phyloP scores from a whole-genome alignment of 2,113 vertebrate species.

The Hypocryptadius cinnamomeus region DNA sequence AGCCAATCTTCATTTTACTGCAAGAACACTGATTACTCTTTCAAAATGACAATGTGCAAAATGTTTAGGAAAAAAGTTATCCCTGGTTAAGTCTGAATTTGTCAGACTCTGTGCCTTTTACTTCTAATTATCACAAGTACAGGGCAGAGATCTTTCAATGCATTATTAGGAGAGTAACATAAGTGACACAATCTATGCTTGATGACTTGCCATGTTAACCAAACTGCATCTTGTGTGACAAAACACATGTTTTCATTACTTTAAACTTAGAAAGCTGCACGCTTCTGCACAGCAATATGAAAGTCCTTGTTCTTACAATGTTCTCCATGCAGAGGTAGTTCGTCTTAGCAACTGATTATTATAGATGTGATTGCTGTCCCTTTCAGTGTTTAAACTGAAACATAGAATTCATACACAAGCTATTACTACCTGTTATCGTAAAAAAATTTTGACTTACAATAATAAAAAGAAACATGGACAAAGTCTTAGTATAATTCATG shows the following conservation, averaged over 20 bases:
- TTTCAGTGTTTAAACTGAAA: neutral
- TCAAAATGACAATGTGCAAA: neutral
- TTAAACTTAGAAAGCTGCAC: neutral
- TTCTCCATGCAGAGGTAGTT: neutral
- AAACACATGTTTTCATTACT: neutral
- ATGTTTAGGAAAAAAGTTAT: neutral
- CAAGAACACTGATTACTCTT: neutral
- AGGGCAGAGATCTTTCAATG: neutral
- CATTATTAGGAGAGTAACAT: neutral
- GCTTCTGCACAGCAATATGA: neutral
- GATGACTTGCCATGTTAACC: neutral
- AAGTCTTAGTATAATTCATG: neutral
- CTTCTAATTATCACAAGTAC: neutral
- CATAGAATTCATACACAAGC: neutral
- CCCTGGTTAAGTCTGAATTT: neutral
- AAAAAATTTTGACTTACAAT: neutral
- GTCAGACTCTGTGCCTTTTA: neutral
- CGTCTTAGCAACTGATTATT: neutral
- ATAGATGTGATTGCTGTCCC: neutral
- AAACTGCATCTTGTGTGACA: neutral
- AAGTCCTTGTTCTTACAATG: neutral
- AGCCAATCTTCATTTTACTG: neutral
- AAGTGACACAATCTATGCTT: neutral
- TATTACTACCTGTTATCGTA: neutral
- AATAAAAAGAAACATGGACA: neutral